Conservation (phyloP, 1,140 invertebrate species). For the Dendroctonus valens region DNA sequence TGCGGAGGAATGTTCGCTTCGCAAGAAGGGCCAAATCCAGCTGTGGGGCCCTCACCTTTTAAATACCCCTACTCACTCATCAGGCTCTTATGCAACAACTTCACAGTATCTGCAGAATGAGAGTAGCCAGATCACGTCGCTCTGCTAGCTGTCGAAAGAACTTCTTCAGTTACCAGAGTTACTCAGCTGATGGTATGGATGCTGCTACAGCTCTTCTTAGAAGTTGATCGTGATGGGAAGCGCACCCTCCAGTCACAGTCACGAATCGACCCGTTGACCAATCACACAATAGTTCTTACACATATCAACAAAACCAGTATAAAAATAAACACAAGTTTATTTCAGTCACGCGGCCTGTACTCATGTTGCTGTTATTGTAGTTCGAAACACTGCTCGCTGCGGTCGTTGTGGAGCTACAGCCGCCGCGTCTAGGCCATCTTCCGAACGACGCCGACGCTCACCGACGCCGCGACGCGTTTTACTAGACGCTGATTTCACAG, state of each 20-base stretch:
- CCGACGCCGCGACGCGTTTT: slow-evolving; percentile 26
- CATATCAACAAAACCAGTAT: slow-evolving; percentile 27
- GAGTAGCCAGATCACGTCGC: background rate
- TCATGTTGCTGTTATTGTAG: slow-evolving; percentile 35
- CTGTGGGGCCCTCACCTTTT: slow-evolving; percentile 1
- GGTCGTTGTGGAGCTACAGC: slow-evolving; percentile 36
- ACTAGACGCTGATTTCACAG: slow-evolving; percentile 30
- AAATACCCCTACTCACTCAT: slow-evolving; percentile 12
- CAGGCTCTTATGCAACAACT: background rate
- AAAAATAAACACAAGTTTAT: slow-evolving; percentile 31
- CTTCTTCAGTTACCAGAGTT: slow-evolving; percentile 2
- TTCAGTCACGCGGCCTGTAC: slow-evolving; percentile 34
- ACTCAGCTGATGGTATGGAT: slow-evolving; percentile 12
- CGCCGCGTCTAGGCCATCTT: slow-evolving; percentile 31
- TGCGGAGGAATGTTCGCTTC: slow-evolving; percentile 54
- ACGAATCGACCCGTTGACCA: slow-evolving; percentile 9
- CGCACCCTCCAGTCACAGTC: slow-evolving; percentile 9
- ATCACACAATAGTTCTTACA: slow-evolving; percentile 20
- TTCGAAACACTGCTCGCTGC: slow-evolving; percentile 35
- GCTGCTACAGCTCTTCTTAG: background rate
- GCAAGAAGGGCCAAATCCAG: slow-evolving; percentile 8
- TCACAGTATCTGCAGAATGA: no score
- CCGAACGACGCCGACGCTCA: slow-evolving; percentile 37
- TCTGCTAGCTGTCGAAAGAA: background rate
- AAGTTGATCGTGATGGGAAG: background rate